Evolutionary conservation across 2,888 invertebrate genomes (phyloP), one percentile per base, ranked within the genome.

Genomic region (Lasioglossum vierecki): DNA sequence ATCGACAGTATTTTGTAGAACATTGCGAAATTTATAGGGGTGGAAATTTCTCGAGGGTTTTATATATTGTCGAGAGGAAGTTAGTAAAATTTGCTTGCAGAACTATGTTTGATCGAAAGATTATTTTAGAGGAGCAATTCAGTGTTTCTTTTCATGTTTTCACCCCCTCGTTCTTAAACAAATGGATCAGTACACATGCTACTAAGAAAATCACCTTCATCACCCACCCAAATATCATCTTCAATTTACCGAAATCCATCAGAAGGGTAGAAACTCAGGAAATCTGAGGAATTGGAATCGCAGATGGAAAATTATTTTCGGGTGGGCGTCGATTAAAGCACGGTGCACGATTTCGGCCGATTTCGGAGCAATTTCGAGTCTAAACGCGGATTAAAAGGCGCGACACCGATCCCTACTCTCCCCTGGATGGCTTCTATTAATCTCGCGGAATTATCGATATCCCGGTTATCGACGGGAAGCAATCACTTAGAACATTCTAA

Each of bases 401-500:
- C 76, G 83, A 80, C 81, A 73, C 26, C 79, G 87, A 90, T 87
- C 76, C 68, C 79, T 81, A 80, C 76, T 9, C 53, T 22, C 68
- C 77, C 80, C 74, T 66, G 76, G 84, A 81, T 79, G 73, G 75
- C 66, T 83, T 78, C 74, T 81, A 88, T 87, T 86, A 90, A 84
- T 88, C 85, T 66, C 73, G 66, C 71, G 83, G 82, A 88, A 88
- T 86, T 86, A 82, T 85, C 81, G 84, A 80, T 73, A 46, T 63
- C 4, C 39, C 66, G 72, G 63, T 13, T 41, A 49, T 79, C 78
- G 57, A 3, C 41, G 22, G 70, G 60, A 74, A 77, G 79, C 49
- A 74, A 83, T 86, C 70, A 73, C 75, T 78, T 82, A 74, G 66
- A 78, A 9, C n/a, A 84, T 60, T 88, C 82, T 88, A 90, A 87